Conservation (phyloP, 2,888 invertebrate species). For the Ophion obscuratus region DNA sequence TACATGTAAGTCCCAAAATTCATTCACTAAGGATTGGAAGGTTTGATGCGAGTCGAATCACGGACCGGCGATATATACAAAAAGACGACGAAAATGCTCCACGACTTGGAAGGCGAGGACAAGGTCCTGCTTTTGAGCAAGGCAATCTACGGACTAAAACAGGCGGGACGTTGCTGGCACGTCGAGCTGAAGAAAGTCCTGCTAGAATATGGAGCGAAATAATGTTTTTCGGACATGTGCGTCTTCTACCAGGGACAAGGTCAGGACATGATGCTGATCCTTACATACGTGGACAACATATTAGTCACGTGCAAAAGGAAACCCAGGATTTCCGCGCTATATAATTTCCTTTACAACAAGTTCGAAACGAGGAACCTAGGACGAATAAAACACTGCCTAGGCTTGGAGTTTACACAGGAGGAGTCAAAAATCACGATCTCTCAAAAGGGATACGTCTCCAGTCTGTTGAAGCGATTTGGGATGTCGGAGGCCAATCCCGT, state of each 20-base stretch:
- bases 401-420: slow-evolving; percentile 58
- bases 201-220: slow-evolving; percentile 49
- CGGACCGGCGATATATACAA: not conserved
- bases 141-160: not conserved
- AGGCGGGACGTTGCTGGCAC: slow-evolving; percentile 67
- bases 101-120: not conserved
- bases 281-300: not conserved
- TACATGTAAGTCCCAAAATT: slow-evolving; percentile 12
- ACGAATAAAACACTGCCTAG: slow-evolving; percentile 56
- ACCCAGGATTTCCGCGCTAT: slow-evolving; percentile 40
- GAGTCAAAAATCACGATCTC: slow-evolving; percentile 34
- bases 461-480: slow-evolving; percentile 57
- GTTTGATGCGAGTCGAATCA: not conserved
- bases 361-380: slow-evolving; percentile 60
- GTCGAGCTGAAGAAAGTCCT: slow-evolving; percentile 44
- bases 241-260: slow-evolving; percentile 40
- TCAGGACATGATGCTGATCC: slow-evolving; percentile 6
- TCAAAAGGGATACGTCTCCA: slow-evolving; percentile 53
- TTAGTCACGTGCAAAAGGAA: slow-evolving; percentile 39
- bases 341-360: slow-evolving; percentile 21
- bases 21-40: not conserved
- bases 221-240: slow-evolving; percentile 56
- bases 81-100: not conserved
- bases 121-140: not conserved
- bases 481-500: slow-evolving; percentile 63